Base-by-base conservation (phyloP, 2,113 vertebrate species). In the Oryzias celebensis region DNA sequence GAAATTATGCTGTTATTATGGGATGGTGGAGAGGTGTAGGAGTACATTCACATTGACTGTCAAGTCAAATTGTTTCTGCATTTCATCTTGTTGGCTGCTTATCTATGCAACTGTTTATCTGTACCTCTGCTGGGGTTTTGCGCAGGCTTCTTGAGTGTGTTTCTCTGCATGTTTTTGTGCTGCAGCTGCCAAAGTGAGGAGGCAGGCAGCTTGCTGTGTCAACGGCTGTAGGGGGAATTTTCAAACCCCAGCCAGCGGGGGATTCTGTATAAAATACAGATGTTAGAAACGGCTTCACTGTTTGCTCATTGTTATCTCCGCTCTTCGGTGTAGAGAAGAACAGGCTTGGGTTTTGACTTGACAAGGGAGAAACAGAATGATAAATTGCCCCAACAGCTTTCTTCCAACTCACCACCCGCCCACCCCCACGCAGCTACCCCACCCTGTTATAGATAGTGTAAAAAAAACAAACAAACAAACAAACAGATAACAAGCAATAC, bases 41-140 rank as follows among this genome's bases (percentile, higher is more conserved):
- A 52, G 64, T 68, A 63, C 41, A 49, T 56, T 56, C 74, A 55
- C 60, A 68, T 60, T 71, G 53, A 57, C 51, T 83, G 86, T 90
- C 84, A 88, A 89, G 61, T 89, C 76, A 83, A 83, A 90, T 89
- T 71, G 82, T 86, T 85, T 83, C 75, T 68, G 81, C 75, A 82
- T 88, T 88, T 88, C 78, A 86, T 89, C 84, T 81, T 45, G 69
- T 65, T 68, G 78, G 53, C 71, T 79, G 74, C 73, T 87, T 82
- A 85, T 87, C 76, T 77, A 84, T 87, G 85, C 80, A 66, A 60
- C 77, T 83, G 75, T 87, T 90, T 77, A 80, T 85, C 80, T 82
- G 80, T 67, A 77, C 73, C 77, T 87, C 80, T 68, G 62, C 73
- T 64, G 68, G 75, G 72, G 78, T 77, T 36, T 51, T 68, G 73